Base-by-base conservation (phyloP, 2,888 invertebrate species). In the Cantharis rustica region DNA sequence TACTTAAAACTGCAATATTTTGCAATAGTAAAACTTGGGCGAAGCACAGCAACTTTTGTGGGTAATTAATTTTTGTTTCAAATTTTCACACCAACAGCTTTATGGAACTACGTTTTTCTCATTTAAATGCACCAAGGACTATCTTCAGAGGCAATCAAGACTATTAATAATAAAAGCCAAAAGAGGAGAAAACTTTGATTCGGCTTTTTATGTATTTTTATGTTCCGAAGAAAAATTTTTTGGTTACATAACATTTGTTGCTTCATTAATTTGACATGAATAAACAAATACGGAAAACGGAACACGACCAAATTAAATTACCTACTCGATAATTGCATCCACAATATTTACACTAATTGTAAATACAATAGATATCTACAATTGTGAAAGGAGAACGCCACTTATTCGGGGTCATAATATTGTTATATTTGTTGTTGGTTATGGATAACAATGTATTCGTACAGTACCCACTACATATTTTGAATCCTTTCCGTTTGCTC, bases 351-450 rank as follows among this genome's bases (percentile, higher is more conserved):
- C n/a, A 47, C 47, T 47, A 47, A 47, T 47, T 47, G 47, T 47
- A 47, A 47, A 9, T 47, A 47, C 47, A 47, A 47, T 47, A n/a
- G 47, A n/a, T n/a, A 31, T 27, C 13, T 13, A 47, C n/a, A 47
- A 66, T 66, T 66, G 64, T 66, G 64, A 66, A 66, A 66, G 64
- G 64, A 66, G 64, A 66, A 66, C 64, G 64, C 64, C 16, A 20
- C 64, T 66, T 20, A 66, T 66, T 66, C 64, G 64, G 64, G 64
- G 64, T 66, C 64, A 66, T 20, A 66, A 66, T 47, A n/a, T 64
- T 66, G 17, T 66, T 23, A 66, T 66, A 17, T 17, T 66, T 20
- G n/a, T 17, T 64, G 17, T 64, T 17, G 9, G 64, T 64, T 64
- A 20, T n/a, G 20, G 64, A 66, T 66, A 66, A 66, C 23, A 15